A percentile compares a stretch with the other conserved stretches of the same genome.
These are phyloP conservation scores for Sinelater perroti DNA, from an alignment of 2,888 invertebrate species.

Conservation along the genomic window DNA sequence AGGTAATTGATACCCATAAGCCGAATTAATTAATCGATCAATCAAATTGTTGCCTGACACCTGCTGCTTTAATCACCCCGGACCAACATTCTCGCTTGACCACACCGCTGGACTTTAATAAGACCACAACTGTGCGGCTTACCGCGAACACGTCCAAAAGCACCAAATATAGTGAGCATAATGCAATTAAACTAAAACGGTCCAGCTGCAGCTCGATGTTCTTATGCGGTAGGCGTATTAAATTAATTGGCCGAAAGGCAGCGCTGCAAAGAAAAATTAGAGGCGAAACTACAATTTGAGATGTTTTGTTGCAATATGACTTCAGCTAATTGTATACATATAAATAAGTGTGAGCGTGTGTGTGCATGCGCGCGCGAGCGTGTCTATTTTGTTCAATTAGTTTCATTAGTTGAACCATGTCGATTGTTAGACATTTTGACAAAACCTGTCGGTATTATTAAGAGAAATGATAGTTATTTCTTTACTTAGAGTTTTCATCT, in stretches of 20 bases:
- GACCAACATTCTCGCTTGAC: conserved; percentile 37
- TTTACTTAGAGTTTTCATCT: no score
- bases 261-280: no score
- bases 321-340: no score
- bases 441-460: no score
- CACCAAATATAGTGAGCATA: conserved; percentile 25
- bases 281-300: no score
- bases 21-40: conserved; percentile 41
- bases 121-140: conserved; percentile 18
- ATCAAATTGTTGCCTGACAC: conserved; percentile 41
- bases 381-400: no score
- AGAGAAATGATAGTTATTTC: no score
- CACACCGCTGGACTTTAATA: conserved; percentile 32
- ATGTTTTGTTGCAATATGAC: no score
- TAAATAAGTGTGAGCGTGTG: no score
- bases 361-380: no score
- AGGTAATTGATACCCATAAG: conserved; percentile 38
- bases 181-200: conserved; percentile 29
- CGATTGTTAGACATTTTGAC: no score
- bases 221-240: conserved; percentile 6
- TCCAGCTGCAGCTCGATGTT: conserved; percentile 16
- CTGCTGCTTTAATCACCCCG: conserved; percentile 40
- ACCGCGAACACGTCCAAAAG: conserved; percentile 23
- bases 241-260: conserved; percentile 15
- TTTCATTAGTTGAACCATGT: no score